phyloP scores from a whole-genome alignment of 2,797 vertebrate species.

The Sternarchorhynchus goeldii region DNA sequence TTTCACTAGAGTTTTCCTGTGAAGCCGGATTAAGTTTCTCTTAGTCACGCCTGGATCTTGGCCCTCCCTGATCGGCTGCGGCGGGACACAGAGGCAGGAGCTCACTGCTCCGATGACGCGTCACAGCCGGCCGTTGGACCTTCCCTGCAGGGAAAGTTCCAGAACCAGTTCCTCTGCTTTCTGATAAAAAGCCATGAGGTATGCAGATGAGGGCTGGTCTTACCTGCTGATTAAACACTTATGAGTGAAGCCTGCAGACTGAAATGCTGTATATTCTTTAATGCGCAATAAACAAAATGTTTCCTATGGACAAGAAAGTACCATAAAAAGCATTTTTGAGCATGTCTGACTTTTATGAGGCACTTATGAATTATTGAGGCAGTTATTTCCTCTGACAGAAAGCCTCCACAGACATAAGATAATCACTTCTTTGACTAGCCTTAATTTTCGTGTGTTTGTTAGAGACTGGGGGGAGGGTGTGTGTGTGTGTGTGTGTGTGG shows the following conservation, averaged over 20 bases:
- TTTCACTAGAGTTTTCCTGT: constrained; percentile 45
- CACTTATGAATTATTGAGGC: constrained; percentile 67
- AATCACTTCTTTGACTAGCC: constrained; percentile 65
- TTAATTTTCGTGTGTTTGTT: constrained; percentile 61
- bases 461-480: constrained; percentile 8
- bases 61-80: constrained; percentile 49
- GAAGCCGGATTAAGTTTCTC: constrained; percentile 49
- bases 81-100: constrained; percentile 56
- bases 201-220: not conserved
- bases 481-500: constrained; percentile 14
- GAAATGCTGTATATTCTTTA: not conserved
- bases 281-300: not conserved
- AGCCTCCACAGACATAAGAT: constrained; percentile 61
- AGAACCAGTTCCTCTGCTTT: constrained; percentile 38
- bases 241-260: not conserved
- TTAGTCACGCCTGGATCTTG: constrained; percentile 48
- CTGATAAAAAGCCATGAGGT: not conserved
- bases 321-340: not conserved
- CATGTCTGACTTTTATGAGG: constrained; percentile 67
- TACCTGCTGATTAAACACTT: not conserved
- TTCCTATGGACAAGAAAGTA: not conserved
- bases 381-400: constrained; percentile 63
- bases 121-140: constrained; percentile 23
- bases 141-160: not conserved
- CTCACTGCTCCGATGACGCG: constrained; percentile 55